phyloP scores from a whole-genome alignment of 2,113 vertebrate genomes.

The Sylvietta virens region DNA sequence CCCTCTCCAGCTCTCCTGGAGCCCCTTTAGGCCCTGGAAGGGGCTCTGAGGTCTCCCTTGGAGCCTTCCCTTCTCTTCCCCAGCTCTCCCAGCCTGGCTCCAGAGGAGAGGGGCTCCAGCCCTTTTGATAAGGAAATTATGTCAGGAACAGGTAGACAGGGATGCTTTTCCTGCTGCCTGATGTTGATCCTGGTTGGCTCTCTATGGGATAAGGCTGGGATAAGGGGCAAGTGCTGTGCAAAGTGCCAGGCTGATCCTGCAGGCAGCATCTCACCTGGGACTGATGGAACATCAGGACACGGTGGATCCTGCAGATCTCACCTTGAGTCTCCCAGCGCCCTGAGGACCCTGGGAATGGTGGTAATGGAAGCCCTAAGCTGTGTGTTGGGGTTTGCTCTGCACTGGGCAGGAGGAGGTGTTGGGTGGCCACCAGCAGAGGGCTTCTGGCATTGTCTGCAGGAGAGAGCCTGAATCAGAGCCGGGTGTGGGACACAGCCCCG shows the following conservation, averaged over 20 bases:
- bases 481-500: not conserved
- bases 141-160: not conserved
- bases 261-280: not conserved
- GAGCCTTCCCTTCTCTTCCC: not conserved
- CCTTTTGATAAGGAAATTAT: not conserved
- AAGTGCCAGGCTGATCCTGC: not conserved
- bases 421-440: not conserved
- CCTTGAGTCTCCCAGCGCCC: not conserved
- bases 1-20: not conserved
- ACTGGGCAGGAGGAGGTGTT: not conserved
- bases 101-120: not conserved
- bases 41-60: not conserved
- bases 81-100: not conserved
- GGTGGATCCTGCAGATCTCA: not conserved
- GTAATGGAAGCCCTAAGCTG: not conserved
- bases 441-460: not conserved
- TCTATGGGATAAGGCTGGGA: accelerated
- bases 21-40: accelerated
- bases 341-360: too few species aligned
- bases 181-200: not conserved
- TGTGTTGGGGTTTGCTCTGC: not conserved
- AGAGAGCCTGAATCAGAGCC: not conserved
- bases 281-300: accelerated
- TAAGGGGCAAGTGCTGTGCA: not conserved
- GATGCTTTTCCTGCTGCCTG: not conserved